Conservation (phyloP, 2,113 vertebrate species). For the Fulica atra region DNA sequence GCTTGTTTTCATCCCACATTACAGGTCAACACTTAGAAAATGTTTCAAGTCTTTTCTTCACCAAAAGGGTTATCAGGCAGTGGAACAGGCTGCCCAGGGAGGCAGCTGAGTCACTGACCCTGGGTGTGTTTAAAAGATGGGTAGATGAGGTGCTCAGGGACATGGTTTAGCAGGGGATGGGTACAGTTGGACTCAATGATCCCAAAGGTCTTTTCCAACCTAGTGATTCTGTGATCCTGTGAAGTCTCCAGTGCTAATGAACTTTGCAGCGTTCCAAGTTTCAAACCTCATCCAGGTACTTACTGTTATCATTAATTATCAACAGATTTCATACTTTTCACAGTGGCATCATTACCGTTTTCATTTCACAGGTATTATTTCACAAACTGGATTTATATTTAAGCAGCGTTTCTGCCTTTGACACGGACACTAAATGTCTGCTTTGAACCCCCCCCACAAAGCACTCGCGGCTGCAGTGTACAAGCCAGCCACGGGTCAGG, state of each 20-base stretch:
- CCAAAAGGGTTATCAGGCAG: too few relatives aligned
- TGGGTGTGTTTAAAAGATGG: too few relatives aligned
- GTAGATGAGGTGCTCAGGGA: too few relatives aligned
- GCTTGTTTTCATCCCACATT: background rate
- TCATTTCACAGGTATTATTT: background rate
- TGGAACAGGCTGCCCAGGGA: too few relatives aligned
- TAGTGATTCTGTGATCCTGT: too few relatives aligned
- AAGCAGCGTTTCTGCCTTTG: background rate
- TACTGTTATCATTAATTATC: accelerated
- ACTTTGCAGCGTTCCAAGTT: background rate
- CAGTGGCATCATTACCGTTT: too few relatives aligned
- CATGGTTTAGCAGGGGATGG: too few relatives aligned
- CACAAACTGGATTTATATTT: background rate
- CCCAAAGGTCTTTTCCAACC: too few relatives aligned
- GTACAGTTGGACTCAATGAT: too few relatives aligned
- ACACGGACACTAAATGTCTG: accelerated
- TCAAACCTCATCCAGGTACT: background rate
- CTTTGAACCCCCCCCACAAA: accelerated
- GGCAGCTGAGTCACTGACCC: too few relatives aligned
- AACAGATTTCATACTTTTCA: background rate
- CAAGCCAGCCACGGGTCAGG: accelerated
- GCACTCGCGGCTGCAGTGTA: accelerated
- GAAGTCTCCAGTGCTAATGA: background rate
- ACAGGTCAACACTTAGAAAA: background rate
- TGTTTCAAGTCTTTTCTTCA: background rate